These are phyloP conservation scores for Aplocera efformata DNA, from an alignment of 2,888 invertebrate species.

Conservation along the genomic window DNA sequence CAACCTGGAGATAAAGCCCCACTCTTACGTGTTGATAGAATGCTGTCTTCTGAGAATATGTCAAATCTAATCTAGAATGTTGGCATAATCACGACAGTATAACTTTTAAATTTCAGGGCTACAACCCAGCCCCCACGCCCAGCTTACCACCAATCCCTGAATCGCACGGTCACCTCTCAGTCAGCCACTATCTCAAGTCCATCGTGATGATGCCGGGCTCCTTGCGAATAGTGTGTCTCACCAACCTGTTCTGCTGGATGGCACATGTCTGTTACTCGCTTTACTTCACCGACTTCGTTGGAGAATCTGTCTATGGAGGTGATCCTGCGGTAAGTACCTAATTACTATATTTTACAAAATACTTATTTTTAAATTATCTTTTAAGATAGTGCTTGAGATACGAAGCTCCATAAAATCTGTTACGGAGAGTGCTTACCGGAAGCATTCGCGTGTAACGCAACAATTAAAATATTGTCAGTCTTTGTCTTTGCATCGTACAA, in stretches of 20 bases:
- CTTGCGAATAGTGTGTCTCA: slow-evolving; percentile 91
- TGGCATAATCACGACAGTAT: background rate
- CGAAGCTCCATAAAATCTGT: too few relatives aligned
- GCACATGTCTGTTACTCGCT: slow-evolving; percentile 97
- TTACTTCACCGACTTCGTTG: slow-evolving; percentile 98
- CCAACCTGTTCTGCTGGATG: slow-evolving; percentile 99
- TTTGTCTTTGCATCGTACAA: too few relatives aligned
- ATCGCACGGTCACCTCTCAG: slow-evolving; percentile 57
- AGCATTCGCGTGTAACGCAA: too few relatives aligned
- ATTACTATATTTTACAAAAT: background rate
- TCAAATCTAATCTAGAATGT: too few relatives aligned
- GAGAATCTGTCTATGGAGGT: slow-evolving; percentile 93
- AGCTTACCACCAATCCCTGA: slow-evolving; percentile 36
- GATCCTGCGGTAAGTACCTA: slow-evolving; percentile 85
- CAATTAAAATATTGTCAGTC: too few relatives aligned
- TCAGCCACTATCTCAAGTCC: slow-evolving; percentile 91
- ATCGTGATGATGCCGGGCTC: slow-evolving; percentile 96
- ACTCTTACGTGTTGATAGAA: too few relatives aligned
- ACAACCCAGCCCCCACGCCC: slow-evolving; percentile 10
- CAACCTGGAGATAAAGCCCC: too few relatives aligned
- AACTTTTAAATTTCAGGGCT: slow-evolving; percentile 33
- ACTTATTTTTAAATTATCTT: too few relatives aligned
- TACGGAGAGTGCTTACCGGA: too few relatives aligned
- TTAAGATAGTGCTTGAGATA: too few relatives aligned
- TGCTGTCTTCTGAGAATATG: too few relatives aligned